Evolutionary conservation across 2,888 invertebrate species (phyloP).

Genomic region (Oxyteleia sp.): DNA sequence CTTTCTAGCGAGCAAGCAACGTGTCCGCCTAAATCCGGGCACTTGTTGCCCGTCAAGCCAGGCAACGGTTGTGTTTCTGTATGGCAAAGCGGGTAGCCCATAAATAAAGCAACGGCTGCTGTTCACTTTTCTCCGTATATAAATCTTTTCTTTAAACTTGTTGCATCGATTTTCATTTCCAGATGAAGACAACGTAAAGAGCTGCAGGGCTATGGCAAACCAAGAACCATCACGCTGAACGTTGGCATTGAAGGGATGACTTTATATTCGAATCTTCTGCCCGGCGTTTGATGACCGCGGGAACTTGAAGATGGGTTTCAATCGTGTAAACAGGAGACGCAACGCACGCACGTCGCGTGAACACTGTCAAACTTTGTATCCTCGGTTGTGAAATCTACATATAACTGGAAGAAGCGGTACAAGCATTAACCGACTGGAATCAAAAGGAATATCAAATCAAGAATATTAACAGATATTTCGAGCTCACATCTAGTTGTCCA

Average conservation of each 20-base stretch:
- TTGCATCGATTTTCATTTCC: constrained; percentile 12
- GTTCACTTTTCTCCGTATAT: too few species aligned
- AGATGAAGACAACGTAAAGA: constrained; percentile 82
- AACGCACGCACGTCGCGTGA: neutral
- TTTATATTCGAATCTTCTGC: constrained; percentile 81
- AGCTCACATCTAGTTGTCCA: constrained; percentile 26
- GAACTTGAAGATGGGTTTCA: neutral
- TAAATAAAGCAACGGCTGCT: too few species aligned
- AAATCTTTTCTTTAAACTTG: too few species aligned
- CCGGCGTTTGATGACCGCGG: constrained; percentile 81
- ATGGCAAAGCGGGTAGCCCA: too few species aligned
- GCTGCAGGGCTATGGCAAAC: constrained; percentile 74
- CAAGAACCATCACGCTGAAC: constrained; percentile 76
- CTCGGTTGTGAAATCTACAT: constrained; percentile 20
- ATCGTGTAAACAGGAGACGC: constrained; percentile 43
- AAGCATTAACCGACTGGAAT: neutral
- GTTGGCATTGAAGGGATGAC: constrained; percentile 75
- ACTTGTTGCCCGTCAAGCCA: too few species aligned
- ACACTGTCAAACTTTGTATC: neutral
- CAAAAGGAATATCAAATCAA: neutral
- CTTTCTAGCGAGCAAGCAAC: too few species aligned
- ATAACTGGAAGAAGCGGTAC: neutral
- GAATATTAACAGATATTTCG: constrained; percentile 26
- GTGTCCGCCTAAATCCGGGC: too few species aligned
- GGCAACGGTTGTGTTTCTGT: too few species aligned